These are phyloP conservation scores for Pomacea maculata DNA, from an alignment of 1,140 invertebrate genomes.

Conservation along the genomic window DNA sequence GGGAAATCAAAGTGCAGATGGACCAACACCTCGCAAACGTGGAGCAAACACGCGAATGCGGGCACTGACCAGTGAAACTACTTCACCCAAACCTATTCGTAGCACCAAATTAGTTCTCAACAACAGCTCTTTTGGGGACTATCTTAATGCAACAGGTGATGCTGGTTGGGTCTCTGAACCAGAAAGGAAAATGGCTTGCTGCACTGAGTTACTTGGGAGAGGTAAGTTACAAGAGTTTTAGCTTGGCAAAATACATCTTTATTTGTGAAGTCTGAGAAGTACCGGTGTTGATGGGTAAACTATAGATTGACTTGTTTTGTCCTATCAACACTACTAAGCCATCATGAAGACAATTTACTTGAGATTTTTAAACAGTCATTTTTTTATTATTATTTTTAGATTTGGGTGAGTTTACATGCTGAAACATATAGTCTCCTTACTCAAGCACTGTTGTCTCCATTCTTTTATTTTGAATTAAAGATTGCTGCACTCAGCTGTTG, in stretches of 20 bases:
- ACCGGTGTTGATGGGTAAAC: neutral
- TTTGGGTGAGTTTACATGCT: no score
- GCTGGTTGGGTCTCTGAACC: constrained; percentile 6
- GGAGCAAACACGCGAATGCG: constrained; percentile 23
- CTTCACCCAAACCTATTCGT: constrained; percentile 1
- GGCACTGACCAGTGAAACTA: constrained; percentile 13
- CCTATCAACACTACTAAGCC: neutral
- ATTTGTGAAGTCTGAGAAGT: neutral
- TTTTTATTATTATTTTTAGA: neutral
- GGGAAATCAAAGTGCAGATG: constrained; percentile 18
- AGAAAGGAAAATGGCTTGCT: constrained; percentile 29
- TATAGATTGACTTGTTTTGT: neutral
- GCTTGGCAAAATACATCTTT: neutral
- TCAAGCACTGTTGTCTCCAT: no score
- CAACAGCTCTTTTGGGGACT: constrained; percentile 6
- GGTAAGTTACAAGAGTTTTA: constrained; percentile 28
- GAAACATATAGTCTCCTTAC: no score
- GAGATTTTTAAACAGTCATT: neutral
- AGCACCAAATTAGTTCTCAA: constrained; percentile 1
- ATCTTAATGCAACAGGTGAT: neutral
- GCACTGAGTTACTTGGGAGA: constrained; percentile 51
- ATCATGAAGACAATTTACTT: neutral
- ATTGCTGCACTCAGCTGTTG: no score
- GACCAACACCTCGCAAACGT: constrained; percentile 11
- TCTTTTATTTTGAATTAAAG: no score